These are phyloP conservation scores for Mimumesa dahlbomi DNA, from an alignment of 2,888 invertebrate species.

Conservation along the genomic window DNA sequence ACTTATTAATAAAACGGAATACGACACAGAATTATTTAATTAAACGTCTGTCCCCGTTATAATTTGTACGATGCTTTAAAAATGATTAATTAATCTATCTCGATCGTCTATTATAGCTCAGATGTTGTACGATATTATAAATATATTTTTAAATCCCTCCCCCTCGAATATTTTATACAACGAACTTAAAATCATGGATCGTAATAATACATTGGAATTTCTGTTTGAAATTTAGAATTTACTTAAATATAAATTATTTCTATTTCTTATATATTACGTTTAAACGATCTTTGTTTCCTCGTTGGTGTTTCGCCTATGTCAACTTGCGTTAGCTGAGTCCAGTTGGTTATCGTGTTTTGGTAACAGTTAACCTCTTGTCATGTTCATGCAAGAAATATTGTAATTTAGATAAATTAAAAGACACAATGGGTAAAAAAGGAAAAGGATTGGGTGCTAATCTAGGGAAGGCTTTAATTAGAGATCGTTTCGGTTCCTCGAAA, in stretches of 20 bases:
- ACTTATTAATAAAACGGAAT: conserved; percentile 67
- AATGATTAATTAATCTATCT: no score
- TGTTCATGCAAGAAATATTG: not conserved
- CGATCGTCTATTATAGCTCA: no score
- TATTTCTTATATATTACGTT: not conserved
- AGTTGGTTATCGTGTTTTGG: conserved; percentile 1
- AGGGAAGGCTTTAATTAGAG: conserved; percentile 88
- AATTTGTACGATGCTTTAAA: conserved; percentile 24
- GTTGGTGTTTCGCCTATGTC: conserved; percentile 3
- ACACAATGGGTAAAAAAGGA: conserved; percentile 87
- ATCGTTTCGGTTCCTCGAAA: conserved; percentile 86
- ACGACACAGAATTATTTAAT: conserved; percentile 40
- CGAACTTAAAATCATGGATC: not conserved
- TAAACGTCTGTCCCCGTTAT: conserved; percentile 22
- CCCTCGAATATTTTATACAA: not conserved
- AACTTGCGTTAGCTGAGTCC: conserved; percentile 12
- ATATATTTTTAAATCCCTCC: conserved; percentile 36
- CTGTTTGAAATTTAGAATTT: not conserved
- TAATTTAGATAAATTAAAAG: no score
- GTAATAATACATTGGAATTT: not conserved
- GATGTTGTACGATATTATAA: no score
- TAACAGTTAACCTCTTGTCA: conserved; percentile 15
- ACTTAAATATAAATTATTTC: conserved; percentile 12
- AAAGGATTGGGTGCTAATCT: conserved; percentile 82
- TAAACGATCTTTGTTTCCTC: conserved; percentile 3